These are phyloP conservation scores for Rhadina sibilatrix DNA, from an alignment of 2,113 vertebrate species.

Conservation along the genomic window DNA sequence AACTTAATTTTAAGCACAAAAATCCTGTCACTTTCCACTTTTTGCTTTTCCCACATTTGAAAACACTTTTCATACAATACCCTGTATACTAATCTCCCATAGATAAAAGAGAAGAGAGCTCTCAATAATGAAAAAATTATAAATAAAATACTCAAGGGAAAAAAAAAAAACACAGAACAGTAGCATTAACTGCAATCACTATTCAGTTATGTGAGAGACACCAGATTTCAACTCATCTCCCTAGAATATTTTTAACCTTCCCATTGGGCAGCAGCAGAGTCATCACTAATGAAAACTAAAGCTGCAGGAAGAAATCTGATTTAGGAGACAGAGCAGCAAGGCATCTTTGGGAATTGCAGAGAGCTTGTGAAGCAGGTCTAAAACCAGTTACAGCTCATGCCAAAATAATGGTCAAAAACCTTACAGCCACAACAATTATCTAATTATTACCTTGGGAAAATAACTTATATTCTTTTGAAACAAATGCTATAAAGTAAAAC, in stretches of 20 bases:
- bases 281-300: not conserved
- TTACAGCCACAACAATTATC: not conserved
- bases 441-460: constrained; percentile 5
- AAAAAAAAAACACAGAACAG: not conserved
- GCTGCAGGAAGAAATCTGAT: not conserved
- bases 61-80: not conserved
- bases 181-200: not conserved
- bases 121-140: not conserved
- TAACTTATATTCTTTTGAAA: not conserved
- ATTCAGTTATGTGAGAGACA: not conserved
- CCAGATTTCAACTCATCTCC: not conserved
- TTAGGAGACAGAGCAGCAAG: not conserved
- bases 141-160: not conserved
- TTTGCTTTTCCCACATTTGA: not conserved
- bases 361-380: not conserved
- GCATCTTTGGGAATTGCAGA: not conserved
- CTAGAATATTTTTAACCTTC: constrained; percentile 17
- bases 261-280: not conserved
- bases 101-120: not conserved
- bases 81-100: fast-evolving
- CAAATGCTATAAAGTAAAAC: not conserved
- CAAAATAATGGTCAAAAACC: constrained; percentile 30
- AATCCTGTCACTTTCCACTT: not conserved
- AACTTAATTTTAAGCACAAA: not conserved
- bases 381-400: not conserved